Percentiles rank a stretch among this genome's conserved stretches.
phyloP scores from a whole-genome alignment of 2,113 vertebrate species.

The Microcebus murinus region DNA sequence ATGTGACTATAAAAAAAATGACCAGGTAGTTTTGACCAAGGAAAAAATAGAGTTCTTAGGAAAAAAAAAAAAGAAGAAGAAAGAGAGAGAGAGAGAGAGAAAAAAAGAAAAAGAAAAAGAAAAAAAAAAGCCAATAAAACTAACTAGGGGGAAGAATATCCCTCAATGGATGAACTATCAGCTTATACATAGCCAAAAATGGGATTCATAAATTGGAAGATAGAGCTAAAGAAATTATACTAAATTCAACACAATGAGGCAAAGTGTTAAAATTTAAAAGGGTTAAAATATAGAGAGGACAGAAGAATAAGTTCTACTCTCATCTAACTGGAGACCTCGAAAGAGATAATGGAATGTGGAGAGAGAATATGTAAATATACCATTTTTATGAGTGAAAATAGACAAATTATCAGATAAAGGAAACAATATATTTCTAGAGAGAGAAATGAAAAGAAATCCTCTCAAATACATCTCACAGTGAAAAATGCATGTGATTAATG shows the following conservation, averaged over 20 bases:
- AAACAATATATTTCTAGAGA: background rate
- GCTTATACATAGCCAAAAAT: background rate
- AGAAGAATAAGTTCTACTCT: background rate
- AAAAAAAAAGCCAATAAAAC: background rate
- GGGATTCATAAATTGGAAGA: background rate
- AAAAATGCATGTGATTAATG: background rate
- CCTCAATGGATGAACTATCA: background rate
- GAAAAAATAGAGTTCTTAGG: background rate
- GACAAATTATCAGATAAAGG: background rate
- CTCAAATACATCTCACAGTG: background rate
- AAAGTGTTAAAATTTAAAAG: background rate
- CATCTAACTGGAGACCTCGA: background rate
- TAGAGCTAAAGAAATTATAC: background rate
- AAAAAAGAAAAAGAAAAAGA: background rate
- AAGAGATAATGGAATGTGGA: background rate
- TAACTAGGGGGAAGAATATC: background rate
- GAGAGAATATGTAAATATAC: background rate
- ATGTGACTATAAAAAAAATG: background rate
- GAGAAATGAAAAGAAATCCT: background rate
- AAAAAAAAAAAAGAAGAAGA: background rate
- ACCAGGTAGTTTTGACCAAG: background rate
- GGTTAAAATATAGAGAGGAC: background rate
- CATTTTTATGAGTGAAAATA: background rate
- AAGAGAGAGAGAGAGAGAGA: too few relatives aligned
- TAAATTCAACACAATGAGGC: background rate